Evolutionary conservation across 2,888 invertebrate species (phyloP).

Genomic region (Archips xylosteana): DNA sequence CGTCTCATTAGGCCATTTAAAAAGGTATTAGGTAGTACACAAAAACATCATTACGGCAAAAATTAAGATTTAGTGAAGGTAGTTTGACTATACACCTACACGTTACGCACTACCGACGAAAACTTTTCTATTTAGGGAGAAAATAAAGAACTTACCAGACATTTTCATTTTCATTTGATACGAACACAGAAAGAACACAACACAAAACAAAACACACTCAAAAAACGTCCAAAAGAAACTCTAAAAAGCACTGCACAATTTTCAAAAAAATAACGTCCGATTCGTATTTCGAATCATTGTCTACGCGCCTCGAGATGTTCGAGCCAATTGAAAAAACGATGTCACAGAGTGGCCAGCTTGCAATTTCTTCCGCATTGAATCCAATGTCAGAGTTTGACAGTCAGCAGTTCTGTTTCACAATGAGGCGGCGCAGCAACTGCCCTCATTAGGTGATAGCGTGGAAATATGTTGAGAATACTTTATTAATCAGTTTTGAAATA

Average conservation of each 20-base stretch:
- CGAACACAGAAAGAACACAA: slow-evolving; percentile 29
- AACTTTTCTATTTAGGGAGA: background rate
- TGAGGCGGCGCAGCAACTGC: slow-evolving; percentile 28
- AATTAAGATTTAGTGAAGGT: too few relatives aligned
- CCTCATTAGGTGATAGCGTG: slow-evolving; percentile 43
- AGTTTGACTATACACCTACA: too few relatives aligned
- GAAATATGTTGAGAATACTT: slow-evolving; percentile 31
- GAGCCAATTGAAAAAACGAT: slow-evolving; percentile 33
- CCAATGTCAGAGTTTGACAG: slow-evolving; percentile 61
- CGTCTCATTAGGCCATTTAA: too few relatives aligned
- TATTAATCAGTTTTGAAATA: slow-evolving; percentile 38
- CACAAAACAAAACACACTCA: slow-evolving; percentile 33
- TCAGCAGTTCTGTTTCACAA: slow-evolving; percentile 54
- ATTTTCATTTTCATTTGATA: slow-evolving; percentile 56
- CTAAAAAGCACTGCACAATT: slow-evolving; percentile 40
- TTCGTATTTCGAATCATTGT: slow-evolving; percentile 35
- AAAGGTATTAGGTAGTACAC: too few relatives aligned
- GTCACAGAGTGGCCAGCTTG: slow-evolving; percentile 54
- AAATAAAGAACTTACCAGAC: slow-evolving; percentile 50
- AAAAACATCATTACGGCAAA: too few relatives aligned
- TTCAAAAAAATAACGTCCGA: slow-evolving; percentile 41
- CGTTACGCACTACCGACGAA: background rate
- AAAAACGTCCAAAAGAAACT: slow-evolving; percentile 23
- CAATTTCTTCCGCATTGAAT: slow-evolving; percentile 59
- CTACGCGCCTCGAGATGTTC: slow-evolving; percentile 36